phyloP scores from a whole-genome alignment of 2,888 invertebrate species.

The Pardosa pseudoannulata region DNA sequence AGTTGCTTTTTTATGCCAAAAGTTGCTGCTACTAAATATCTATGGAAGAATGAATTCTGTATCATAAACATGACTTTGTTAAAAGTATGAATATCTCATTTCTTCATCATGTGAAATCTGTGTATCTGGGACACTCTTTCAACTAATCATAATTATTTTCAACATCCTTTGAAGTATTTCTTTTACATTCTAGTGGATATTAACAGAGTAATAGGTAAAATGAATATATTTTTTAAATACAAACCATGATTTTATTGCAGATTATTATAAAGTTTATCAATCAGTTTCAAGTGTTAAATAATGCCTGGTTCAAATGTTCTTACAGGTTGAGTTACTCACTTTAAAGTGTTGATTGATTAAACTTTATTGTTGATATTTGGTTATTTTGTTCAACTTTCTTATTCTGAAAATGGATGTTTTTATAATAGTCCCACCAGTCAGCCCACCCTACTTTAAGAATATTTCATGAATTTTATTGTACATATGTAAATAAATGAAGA shows the following conservation, averaged over 20 bases:
- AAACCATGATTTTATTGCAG: background rate
- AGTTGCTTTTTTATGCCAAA: constrained; percentile 60
- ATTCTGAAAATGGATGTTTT: no score
- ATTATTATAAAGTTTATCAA: background rate
- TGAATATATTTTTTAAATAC: no score
- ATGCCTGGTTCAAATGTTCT: no score
- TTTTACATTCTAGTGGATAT: background rate
- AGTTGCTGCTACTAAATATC: constrained; percentile 60
- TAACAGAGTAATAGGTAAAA: background rate
- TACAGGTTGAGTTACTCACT: no score
- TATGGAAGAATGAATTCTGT: background rate
- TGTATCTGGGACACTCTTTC: background rate
- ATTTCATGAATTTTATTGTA: constrained; percentile 27
- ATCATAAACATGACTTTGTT: constrained; percentile 14
- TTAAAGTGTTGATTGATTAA: no score
- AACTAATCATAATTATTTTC: background rate
- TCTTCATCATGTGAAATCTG: constrained; percentile 1
- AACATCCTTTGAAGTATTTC: background rate
- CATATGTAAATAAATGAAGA: constrained; percentile 63
- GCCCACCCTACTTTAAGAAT: background rate
- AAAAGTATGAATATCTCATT: background rate
- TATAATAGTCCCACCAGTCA: background rate
- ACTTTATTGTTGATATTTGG: no score
- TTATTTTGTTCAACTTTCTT: no score
- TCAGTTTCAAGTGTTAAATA: background rate